Conservation (phyloP, 2,888 invertebrate genomes). For the Tetragonula carbonaria region DNA sequence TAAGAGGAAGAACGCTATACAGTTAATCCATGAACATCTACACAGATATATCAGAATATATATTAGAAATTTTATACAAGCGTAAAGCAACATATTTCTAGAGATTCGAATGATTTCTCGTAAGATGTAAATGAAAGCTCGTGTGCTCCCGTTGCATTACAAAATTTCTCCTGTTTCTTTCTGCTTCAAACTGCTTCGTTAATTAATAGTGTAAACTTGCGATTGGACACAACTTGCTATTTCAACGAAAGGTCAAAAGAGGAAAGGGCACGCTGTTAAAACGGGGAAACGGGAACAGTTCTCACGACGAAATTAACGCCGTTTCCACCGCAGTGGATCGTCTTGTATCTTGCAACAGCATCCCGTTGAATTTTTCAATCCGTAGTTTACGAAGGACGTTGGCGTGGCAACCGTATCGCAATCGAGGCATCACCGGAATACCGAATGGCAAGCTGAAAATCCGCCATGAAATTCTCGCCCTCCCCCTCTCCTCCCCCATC, state of each 20-base stretch:
- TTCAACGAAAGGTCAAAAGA: background rate
- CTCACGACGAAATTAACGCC: constrained; percentile 21
- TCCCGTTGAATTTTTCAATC: constrained; percentile 2
- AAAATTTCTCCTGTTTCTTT: no score
- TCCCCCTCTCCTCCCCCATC: background rate
- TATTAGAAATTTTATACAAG: no score
- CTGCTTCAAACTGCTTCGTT: no score
- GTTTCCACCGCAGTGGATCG: background rate
- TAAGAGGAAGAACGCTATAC: no score
- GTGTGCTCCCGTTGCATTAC: no score
- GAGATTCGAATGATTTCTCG: no score
- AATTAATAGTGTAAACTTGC: no score
- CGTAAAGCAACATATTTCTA: no score
- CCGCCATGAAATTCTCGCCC: constrained; percentile 20
- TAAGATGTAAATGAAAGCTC: no score
- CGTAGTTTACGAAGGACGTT: background rate
- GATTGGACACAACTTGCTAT: no score
- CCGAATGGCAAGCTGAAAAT: constrained; percentile 59
- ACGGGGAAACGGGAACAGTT: background rate
- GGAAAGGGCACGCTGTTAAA: background rate
- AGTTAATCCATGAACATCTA: no score
- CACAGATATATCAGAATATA: no score
- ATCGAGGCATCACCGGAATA: constrained; percentile 76
- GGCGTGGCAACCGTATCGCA: constrained; percentile 35
- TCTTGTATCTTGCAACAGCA: background rate